A percentile compares a stretch with the other conserved stretches of the same genome.
Evolutionary conservation across 2,888 invertebrate species (phyloP).

Genomic region (Lasioglossum lativentre): DNA sequence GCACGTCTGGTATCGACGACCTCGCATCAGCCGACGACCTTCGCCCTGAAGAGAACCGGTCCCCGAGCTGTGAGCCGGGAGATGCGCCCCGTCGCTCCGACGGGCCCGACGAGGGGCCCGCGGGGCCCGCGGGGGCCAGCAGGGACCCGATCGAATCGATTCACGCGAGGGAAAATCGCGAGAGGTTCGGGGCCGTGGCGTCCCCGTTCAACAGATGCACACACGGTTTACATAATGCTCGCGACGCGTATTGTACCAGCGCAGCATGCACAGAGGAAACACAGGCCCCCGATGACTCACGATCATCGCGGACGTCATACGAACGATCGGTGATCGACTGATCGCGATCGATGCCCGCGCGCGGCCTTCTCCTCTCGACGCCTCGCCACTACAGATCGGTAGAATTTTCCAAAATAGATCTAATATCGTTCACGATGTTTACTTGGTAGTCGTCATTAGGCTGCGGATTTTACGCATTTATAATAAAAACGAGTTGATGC

Average conservation of each 20-base stretch:
- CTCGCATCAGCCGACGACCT: constrained; percentile 61
- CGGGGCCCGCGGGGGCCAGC: background rate
- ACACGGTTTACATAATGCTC: constrained; percentile 49
- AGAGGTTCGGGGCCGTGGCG: constrained; percentile 11
- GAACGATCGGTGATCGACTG: constrained; percentile 42
- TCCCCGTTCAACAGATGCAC: constrained; percentile 37
- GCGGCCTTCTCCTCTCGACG: background rate
- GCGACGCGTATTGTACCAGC: constrained; percentile 4
- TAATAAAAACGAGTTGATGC: too few species aligned
- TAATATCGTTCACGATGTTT: background rate
- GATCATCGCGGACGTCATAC: constrained; percentile 32
- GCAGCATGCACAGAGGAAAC: constrained; percentile 24
- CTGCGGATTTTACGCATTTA: too few species aligned
- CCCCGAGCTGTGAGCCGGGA: constrained; percentile 22
- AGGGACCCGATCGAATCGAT: constrained; percentile 30
- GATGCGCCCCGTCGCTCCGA: constrained; percentile 46
- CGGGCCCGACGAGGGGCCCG: background rate
- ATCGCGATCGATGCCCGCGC: constrained; percentile 18
- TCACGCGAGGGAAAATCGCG: constrained; percentile 51
- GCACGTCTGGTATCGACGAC: constrained; percentile 53
- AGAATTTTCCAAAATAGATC: background rate
- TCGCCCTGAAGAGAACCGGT: constrained; percentile 66
- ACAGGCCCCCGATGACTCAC: constrained; percentile 57
- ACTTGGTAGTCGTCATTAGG: background rate
- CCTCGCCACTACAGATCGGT: background rate